Evolutionary conservation across 2,888 invertebrate genomes (phyloP).

Genomic region (Nephrotoma guestfalica): DNA sequence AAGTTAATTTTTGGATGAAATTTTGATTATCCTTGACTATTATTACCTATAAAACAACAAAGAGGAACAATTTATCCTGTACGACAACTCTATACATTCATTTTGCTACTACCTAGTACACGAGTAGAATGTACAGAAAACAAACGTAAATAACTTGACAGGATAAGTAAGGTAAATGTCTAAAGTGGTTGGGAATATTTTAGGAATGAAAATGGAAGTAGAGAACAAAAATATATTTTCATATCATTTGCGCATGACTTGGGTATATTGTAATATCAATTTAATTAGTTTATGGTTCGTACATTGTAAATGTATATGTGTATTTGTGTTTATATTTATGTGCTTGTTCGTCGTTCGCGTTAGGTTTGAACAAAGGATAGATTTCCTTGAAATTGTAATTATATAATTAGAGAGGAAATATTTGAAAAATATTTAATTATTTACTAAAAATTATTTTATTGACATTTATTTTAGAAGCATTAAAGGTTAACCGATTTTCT

Average conservation of each 20-base stretch:
- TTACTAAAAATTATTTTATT: background rate
- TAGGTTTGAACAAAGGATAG: background rate
- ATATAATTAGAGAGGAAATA: background rate
- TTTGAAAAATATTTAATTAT: background rate
- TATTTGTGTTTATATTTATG: background rate
- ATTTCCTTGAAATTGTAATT: background rate
- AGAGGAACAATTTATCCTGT: background rate
- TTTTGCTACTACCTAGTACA: too few species aligned
- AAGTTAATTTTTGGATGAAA: background rate
- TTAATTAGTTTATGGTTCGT: background rate
- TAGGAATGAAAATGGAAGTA: background rate
- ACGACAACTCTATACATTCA: background rate
- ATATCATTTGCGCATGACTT: background rate
- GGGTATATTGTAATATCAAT: background rate
- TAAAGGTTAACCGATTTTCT: background rate
- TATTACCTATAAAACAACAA: background rate
- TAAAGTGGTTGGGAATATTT: background rate
- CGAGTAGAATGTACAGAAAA: background rate
- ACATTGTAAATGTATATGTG: background rate
- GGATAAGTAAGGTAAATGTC: background rate
- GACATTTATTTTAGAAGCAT: background rate
- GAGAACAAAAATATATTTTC: background rate
- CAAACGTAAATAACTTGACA: background rate
- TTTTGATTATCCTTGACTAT: background rate
- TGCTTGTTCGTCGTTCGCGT: background rate